Conservation (phyloP, 2,113 vertebrate genomes). For the Haemorhous mexicanus region DNA sequence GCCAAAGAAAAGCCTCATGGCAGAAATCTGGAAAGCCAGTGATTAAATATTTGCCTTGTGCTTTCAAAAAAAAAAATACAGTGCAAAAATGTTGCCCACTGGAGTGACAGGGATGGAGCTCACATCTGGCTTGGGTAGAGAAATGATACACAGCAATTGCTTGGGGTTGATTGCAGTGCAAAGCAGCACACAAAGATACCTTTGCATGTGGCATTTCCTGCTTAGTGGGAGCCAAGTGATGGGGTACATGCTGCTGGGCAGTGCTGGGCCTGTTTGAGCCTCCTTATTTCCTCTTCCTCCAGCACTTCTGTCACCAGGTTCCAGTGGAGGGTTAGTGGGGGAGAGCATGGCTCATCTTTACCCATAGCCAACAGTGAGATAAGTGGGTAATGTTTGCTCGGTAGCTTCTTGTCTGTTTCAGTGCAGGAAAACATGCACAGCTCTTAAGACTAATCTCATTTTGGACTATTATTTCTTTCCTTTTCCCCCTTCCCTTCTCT, state of each 20-base stretch:
- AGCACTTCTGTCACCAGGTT: background rate
- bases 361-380: background rate
- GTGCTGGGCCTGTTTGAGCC: accelerated
- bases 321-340: background rate
- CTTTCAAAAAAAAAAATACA: background rate
- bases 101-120: background rate
- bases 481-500: background rate
- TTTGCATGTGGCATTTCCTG: background rate
- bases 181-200: background rate
- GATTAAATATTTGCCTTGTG: background rate
- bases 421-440: background rate
- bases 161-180: background rate
- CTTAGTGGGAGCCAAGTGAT: accelerated
- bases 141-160: background rate
- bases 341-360: background rate
- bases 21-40: background rate
- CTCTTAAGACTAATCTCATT: background rate
- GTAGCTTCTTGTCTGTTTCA: background rate
- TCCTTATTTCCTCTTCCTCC: background rate
- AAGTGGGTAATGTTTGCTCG: background rate
- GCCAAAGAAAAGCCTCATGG: background rate
- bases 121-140: background rate
- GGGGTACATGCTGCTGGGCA: background rate
- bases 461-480: background rate
- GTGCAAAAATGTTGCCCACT: background rate